Conservation (phyloP, 2,888 invertebrate genomes). For the Hedychridium roseum region DNA sequence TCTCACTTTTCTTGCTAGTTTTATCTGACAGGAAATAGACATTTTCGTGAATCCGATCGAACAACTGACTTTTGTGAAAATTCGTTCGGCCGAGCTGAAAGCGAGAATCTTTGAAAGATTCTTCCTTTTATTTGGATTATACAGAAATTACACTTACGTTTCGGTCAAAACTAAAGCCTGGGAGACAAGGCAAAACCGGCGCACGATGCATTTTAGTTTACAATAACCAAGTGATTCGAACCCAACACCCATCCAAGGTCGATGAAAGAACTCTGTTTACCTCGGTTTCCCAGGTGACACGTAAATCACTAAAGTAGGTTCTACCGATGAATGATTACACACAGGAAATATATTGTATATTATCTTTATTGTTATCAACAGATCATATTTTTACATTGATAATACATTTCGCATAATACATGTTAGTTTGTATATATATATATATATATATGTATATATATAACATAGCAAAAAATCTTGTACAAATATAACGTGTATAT, state of each 20-base stretch:
- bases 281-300: slow-evolving; percentile 16
- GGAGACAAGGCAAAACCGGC: slow-evolving; percentile 75
- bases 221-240: too few species aligned
- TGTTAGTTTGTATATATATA: slow-evolving; percentile 13
- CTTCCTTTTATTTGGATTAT: slow-evolving; percentile 5
- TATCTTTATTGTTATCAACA: slow-evolving; percentile 36
- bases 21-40: slow-evolving; percentile 72
- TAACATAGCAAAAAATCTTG: slow-evolving; percentile 47
- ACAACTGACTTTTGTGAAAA: slow-evolving; percentile 71
- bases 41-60: slow-evolving; percentile 69
- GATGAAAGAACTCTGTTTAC: background rate
- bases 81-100: slow-evolving; percentile 71
- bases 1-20: slow-evolving; percentile 69
- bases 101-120: slow-evolving; percentile 2
- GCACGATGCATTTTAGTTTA: slow-evolving; percentile 66
- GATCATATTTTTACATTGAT: slow-evolving; percentile 28
- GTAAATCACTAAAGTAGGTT: slow-evolving; percentile 7
- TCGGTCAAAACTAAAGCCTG: slow-evolving; percentile 74
- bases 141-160: slow-evolving; percentile 68
- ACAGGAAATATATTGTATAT: slow-evolving; percentile 22
- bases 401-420: slow-evolving; percentile 19
- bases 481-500: slow-evolving; percentile 46
- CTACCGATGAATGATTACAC: slow-evolving; percentile 1
- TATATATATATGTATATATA: slow-evolving; percentile 25
- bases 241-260: too few species aligned